Evolutionary conservation across 2,888 invertebrate genomes (phyloP).

Genomic region (Fragum fragum): DNA sequence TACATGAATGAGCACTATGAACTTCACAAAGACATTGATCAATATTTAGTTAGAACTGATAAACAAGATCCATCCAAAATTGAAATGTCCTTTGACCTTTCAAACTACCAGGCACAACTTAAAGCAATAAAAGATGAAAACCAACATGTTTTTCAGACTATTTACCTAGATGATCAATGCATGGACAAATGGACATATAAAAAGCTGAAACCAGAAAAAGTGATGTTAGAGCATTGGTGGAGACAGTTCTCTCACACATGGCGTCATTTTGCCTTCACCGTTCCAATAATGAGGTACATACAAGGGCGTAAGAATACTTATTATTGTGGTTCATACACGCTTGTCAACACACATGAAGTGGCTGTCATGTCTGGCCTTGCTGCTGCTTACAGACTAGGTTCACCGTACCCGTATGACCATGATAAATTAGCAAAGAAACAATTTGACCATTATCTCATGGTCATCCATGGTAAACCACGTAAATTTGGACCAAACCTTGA

Average conservation of each 20-base stretch:
- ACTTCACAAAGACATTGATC: slow-evolving; percentile 75
- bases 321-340: slow-evolving; percentile 79
- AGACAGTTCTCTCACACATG: slow-evolving; percentile 81
- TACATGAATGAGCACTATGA: slow-evolving; percentile 80
- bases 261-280: slow-evolving; percentile 80
- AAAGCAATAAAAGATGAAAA: slow-evolving; percentile 60
- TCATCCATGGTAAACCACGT: slow-evolving; percentile 75
- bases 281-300: slow-evolving; percentile 77
- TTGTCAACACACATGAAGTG: slow-evolving; percentile 80
- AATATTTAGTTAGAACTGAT: slow-evolving; percentile 78
- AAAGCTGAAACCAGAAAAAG: slow-evolving; percentile 73
- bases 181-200: slow-evolving; percentile 73
- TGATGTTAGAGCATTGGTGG: slow-evolving; percentile 77
- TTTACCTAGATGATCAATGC: slow-evolving; percentile 75
- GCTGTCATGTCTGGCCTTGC: slow-evolving; percentile 80
- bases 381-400: slow-evolving; percentile 77
- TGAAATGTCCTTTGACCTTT: slow-evolving; percentile 82
- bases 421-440: slow-evolving; percentile 78
- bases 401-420: slow-evolving; percentile 77
- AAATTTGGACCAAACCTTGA: slow-evolving; percentile 67
- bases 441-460: slow-evolving; percentile 78
- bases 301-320: slow-evolving; percentile 76
- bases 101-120: slow-evolving; percentile 79
- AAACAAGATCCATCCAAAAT: slow-evolving; percentile 73
- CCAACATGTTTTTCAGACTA: slow-evolving; percentile 79